Evolutionary conservation across 2,888 invertebrate genomes (phyloP).

Genomic region (Linnaemya vulpina): DNA sequence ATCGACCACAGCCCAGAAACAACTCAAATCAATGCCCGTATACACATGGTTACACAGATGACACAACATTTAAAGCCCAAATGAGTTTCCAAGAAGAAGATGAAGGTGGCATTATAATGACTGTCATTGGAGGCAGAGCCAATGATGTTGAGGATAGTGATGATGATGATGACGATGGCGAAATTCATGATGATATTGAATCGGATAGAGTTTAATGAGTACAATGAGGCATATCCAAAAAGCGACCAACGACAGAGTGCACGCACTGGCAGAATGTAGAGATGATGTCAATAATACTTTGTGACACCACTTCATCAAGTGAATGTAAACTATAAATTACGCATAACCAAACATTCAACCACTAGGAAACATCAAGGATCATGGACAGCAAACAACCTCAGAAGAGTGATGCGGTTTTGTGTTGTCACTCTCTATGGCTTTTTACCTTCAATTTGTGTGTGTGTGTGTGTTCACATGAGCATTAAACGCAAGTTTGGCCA

Average conservation of each 20-base stretch:
- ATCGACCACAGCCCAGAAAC: constrained; percentile 55
- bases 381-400: constrained; percentile 46
- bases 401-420: constrained; percentile 50
- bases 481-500: constrained; percentile 16
- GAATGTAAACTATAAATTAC: constrained; percentile 81
- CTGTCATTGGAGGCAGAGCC: constrained; percentile 61
- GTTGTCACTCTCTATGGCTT: constrained; percentile 38
- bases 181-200: constrained; percentile 44
- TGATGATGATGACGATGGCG: constrained; percentile 10
- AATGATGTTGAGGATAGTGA: constrained; percentile 18
- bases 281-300: constrained; percentile 74
- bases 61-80: constrained; percentile 62
- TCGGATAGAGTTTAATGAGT: constrained; percentile 31
- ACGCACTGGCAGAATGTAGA: constrained; percentile 58
- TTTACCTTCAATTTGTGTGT: constrained; percentile 2
- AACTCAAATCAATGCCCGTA: constrained; percentile 52
- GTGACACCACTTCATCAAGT: constrained; percentile 76
- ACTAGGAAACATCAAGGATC: constrained; percentile 56
- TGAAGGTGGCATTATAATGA: constrained; percentile 69
- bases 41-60: constrained; percentile 58
- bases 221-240: constrained; percentile 38
- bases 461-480: not conserved
- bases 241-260: not conserved
- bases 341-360: constrained; percentile 78
- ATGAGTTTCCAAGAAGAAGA: constrained; percentile 69